These are phyloP conservation scores for Papilio machaon DNA, from an alignment of 1,140 invertebrate genomes.

Conservation along the genomic window DNA sequence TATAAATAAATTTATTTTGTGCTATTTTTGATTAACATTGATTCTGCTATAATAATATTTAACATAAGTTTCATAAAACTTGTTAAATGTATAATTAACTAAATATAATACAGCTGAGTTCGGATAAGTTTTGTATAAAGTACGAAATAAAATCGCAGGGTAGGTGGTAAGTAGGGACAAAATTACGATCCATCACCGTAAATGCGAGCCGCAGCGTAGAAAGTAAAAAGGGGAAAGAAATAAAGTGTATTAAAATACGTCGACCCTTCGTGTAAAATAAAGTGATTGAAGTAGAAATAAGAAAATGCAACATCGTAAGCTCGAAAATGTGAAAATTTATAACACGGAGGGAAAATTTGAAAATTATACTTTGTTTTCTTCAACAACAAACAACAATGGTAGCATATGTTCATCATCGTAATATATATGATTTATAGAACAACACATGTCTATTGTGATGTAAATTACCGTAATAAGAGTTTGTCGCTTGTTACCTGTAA, in stretches of 20 bases:
- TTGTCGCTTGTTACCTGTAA: too few relatives aligned
- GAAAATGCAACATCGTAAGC: constrained; percentile 29
- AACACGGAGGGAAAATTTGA: constrained; percentile 30
- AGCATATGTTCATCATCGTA: neutral
- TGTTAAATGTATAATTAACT: neutral
- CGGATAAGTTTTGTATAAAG: constrained; percentile 14
- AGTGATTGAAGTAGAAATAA: constrained; percentile 32
- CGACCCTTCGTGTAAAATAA: constrained; percentile 32
- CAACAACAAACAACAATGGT: neutral
- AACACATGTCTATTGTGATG: neutral
- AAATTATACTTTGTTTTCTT: constrained; percentile 36
- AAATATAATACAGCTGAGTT: constrained; percentile 27
- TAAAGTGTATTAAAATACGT: constrained; percentile 38
- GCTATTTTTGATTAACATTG: too few relatives aligned
- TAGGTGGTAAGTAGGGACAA: constrained; percentile 28
- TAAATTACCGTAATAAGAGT: neutral
- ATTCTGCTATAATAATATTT: neutral
- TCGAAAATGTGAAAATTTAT: constrained; percentile 2
- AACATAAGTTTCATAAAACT: neutral
- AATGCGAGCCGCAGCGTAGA: constrained; percentile 27
- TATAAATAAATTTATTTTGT: too few relatives aligned
- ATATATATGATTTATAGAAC: neutral
- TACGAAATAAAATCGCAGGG: constrained; percentile 20
- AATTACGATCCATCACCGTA: constrained; percentile 38
- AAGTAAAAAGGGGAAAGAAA: constrained; percentile 37